Base-by-base conservation (phyloP, 2,113 vertebrate species). In the Varanus salvator region DNA sequence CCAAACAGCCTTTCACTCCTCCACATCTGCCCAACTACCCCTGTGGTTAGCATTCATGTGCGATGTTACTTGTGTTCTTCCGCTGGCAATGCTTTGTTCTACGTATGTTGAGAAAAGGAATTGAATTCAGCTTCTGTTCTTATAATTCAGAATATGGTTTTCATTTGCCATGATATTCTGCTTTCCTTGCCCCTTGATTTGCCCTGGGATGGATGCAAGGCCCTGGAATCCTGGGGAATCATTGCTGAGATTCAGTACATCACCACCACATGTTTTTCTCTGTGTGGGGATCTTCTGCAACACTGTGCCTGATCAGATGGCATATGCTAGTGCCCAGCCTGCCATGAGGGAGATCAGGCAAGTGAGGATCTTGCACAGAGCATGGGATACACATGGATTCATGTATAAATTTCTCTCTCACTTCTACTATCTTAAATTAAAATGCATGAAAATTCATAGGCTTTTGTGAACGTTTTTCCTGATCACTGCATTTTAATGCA, bases 71-170 rank as follows among this genome's bases (percentile, higher is more conserved):
- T 44, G 85, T 17, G 12, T 38, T 44, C 60, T 44, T 44, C 57
- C 9, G 12, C 8, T 52, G 3, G 1, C 31, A 78, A 71, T 34
- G 71, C 86, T 80, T 84, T 88, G 50, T 6, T 86, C 88, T 1
- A 12, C 90, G 87, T 86, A 8, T 84, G 15, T 6, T 3, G 19
- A 38, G 14, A 81, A 0, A 66, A 15, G 50, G 80, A 87, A 84
- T 27, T 3, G 1, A 17, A 0, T 8, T 31, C 0, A 1, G 6
- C 50, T 0, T 68, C 85, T 38, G 60, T 0, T 48, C 1, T 2
- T 6, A n/a, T 87, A 87, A 5, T 69, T 71, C 29, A n/a, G 17
- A 50, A 85, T 48, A 64, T 60, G 29, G 71, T 84, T 91, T 91
- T 38, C 80, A 68, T 31, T 8, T 83, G 72, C 21, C 0, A 0